Percentiles rank a stretch among this genome's conserved stretches.
phyloP scores from a whole-genome alignment of 2,888 invertebrate genomes.

The Brachypalpus laphriformis region DNA sequence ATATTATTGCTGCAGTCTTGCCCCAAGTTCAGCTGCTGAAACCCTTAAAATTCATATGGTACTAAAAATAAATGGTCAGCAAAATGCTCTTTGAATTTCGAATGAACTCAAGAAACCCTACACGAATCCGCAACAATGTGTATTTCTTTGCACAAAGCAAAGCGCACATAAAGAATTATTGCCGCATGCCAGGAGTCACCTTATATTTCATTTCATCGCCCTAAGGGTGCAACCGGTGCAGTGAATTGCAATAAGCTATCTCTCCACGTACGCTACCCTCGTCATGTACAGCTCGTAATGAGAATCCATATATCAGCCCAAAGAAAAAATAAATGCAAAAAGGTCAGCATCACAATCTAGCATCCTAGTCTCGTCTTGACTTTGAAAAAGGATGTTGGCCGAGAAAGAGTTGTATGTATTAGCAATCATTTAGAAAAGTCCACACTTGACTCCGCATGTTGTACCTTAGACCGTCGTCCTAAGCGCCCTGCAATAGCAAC shows the following conservation, averaged over 20 bases:
- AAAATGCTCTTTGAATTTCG: neutral
- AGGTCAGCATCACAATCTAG: neutral
- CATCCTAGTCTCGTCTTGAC: conserved; percentile 36
- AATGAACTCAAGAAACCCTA: neutral
- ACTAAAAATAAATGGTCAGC: neutral
- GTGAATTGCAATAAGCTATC: conserved; percentile 18
- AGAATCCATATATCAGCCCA: conserved; percentile 14
- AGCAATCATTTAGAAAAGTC: conserved; percentile 27
- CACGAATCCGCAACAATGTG: conserved; percentile 4
- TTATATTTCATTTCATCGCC: conserved; percentile 36
- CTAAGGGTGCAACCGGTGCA: conserved; percentile 40
- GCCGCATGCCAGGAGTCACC: conserved; percentile 19
- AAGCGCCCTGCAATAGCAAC: conserved; percentile 40
- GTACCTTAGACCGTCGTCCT: conserved; percentile 33
- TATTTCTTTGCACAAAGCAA: neutral
- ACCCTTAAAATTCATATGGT: neutral
- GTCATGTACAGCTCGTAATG: conserved; percentile 6
- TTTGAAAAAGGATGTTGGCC: conserved; percentile 17
- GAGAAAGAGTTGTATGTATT: conserved; percentile 6
- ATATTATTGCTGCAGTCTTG: too few species aligned
- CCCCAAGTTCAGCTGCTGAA: neutral
- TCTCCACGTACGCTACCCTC: conserved; percentile 9
- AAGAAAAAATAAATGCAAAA: neutral
- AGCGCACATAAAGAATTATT: conserved; percentile 2
- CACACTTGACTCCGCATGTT: conserved; percentile 11